Evolutionary conservation across 2,797 vertebrate genomes (phyloP).

Genomic region (Anabas testudineus): DNA sequence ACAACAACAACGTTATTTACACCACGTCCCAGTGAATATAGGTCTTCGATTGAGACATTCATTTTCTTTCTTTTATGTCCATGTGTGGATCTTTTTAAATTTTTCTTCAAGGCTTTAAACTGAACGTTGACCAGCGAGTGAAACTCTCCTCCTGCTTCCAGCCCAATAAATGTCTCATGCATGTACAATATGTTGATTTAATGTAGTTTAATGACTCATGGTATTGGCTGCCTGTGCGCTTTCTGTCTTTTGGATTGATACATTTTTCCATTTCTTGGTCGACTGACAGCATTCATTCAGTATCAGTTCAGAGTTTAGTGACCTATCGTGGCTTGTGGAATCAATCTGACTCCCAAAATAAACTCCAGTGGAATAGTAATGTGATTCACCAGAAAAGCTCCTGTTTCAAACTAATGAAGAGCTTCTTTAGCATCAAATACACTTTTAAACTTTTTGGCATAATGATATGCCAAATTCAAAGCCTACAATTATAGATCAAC

Average conservation of each 20-base stretch:
- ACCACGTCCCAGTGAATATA: conserved; percentile 15
- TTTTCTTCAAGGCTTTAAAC: conserved; percentile 19
- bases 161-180: conserved; percentile 37
- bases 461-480: neutral
- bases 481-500: neutral
- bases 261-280: conserved; percentile 9
- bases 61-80: neutral
- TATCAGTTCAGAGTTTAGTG: neutral
- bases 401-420: neutral
- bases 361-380: neutral
- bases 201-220: conserved; percentile 41
- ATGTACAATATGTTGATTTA: conserved; percentile 33
- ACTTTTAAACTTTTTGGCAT: neutral
- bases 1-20: too few relatives aligned
- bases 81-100: conserved; percentile 2
- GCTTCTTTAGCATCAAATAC: conserved; percentile 1
- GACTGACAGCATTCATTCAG: conserved; percentile 26
- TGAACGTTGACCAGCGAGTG: conserved; percentile 28
- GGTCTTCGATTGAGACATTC: conserved; percentile 18
- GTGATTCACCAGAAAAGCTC: neutral
- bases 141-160: conserved; percentile 23
- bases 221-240: conserved; percentile 33
- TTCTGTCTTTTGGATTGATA: conserved; percentile 35
- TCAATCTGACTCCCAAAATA: conserved; percentile 4
- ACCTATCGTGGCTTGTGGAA: neutral